These are phyloP conservation scores for Choristoneura rosaceana DNA, from an alignment of 2,888 invertebrate species.

Conservation along the genomic window DNA sequence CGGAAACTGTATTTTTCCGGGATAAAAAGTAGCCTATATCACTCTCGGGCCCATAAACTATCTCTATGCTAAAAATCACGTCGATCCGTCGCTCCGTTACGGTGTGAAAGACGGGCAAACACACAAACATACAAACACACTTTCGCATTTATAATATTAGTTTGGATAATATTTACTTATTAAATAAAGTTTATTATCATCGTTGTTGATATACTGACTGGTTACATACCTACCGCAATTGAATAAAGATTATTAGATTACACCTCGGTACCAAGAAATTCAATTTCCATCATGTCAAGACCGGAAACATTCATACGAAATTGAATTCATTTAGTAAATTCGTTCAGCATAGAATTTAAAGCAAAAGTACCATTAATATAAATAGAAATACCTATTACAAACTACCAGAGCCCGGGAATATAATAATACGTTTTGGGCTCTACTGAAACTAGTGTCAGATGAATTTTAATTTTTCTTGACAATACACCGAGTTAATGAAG, in stretches of 20 bases:
- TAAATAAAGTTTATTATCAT: background rate
- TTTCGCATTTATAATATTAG: too few species aligned
- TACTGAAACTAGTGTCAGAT: too few species aligned
- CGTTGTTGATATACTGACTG: background rate
- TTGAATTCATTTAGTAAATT: background rate
- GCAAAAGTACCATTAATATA: background rate
- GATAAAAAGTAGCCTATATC: too few species aligned
- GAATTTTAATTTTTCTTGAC: background rate
- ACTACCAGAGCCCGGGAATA: too few species aligned
- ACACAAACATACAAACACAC: too few species aligned
- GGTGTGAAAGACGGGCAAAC: too few species aligned
- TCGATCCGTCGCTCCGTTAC: too few species aligned
- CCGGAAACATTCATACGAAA: slow-evolving; percentile 5
- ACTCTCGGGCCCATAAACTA: too few species aligned
- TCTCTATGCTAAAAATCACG: too few species aligned
- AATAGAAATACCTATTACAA: background rate
- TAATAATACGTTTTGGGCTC: too few species aligned
- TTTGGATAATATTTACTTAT: too few species aligned
- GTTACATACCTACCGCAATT: background rate
- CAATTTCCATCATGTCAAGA: slow-evolving; percentile 3
- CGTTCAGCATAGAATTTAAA: background rate
- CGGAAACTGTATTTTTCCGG: too few species aligned
- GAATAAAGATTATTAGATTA: slow-evolving; percentile 3
- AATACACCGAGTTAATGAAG: background rate
- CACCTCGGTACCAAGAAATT: background rate